Evolutionary conservation across 2,888 invertebrate species (phyloP).

Genomic region (Apoderus coryli): DNA sequence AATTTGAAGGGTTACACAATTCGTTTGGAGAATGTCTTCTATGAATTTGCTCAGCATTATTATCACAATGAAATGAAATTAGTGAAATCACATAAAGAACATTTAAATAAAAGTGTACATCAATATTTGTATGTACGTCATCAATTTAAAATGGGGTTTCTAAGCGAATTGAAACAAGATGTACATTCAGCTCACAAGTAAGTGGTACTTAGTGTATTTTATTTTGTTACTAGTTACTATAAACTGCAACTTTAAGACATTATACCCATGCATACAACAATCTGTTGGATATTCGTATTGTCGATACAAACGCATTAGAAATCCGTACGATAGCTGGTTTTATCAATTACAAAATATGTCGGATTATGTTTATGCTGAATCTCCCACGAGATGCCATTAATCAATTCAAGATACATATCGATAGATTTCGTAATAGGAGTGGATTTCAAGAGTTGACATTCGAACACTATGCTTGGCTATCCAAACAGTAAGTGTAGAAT

Average conservation of each 20-base stretch:
- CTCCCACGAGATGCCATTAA: constrained; percentile 88
- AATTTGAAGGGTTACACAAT: constrained; percentile 40
- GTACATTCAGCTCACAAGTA: constrained; percentile 68
- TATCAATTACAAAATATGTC: constrained; percentile 90
- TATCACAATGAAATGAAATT: constrained; percentile 80
- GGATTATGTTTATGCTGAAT: constrained; percentile 76
- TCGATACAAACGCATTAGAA: constrained; percentile 85
- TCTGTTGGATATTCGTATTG: constrained; percentile 73
- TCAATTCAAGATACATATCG: constrained; percentile 84
- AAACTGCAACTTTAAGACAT: constrained; percentile 38
- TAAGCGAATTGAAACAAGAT: constrained; percentile 88
- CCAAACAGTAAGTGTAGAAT: constrained; percentile 62
- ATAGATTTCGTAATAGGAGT: constrained; percentile 66
- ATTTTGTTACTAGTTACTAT: too few relatives aligned
- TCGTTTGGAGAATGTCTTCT: constrained; percentile 84
- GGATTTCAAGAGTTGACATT: constrained; percentile 78
- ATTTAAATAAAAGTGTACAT: constrained; percentile 80
- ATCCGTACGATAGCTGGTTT: constrained; percentile 90
- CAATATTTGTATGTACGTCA: constrained; percentile 87
- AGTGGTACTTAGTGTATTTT: constrained; percentile 16
- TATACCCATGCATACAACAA: constrained; percentile 83
- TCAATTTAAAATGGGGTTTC: constrained; percentile 92
- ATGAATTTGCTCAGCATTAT: constrained; percentile 83
- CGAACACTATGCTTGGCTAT: constrained; percentile 93
- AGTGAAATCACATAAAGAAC: constrained; percentile 78